phyloP scores from a whole-genome alignment of 2,888 invertebrate species.

The Stenichneumon culpator region DNA sequence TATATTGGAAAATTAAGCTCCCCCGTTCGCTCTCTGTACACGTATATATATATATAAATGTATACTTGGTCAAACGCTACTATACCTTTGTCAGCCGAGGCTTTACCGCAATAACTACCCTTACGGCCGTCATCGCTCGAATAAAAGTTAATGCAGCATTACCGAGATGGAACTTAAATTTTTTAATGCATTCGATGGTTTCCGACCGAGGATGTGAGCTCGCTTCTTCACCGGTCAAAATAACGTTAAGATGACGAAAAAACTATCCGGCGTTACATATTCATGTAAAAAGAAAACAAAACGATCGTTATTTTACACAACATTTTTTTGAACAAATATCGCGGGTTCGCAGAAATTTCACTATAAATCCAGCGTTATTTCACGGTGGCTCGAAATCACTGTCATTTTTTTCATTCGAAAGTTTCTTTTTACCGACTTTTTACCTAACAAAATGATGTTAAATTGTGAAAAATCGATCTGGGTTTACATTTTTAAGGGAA shows the following conservation, averaged over 20 bases:
- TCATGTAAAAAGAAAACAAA: too few relatives aligned
- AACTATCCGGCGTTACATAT: too few relatives aligned
- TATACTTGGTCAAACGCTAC: constrained; percentile 53
- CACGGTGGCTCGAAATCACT: neutral
- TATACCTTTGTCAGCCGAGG: constrained; percentile 22
- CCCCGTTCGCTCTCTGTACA: constrained; percentile 33
- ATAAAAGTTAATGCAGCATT: constrained; percentile 24
- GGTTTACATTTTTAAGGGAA: too few relatives aligned
- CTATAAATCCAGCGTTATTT: too few relatives aligned
- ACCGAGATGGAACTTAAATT: neutral
- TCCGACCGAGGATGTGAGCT: neutral
- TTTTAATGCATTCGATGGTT: neutral
- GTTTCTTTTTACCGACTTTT: too few relatives aligned
- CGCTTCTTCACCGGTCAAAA: too few relatives aligned
- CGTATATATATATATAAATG: neutral
- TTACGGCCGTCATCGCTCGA: constrained; percentile 28
- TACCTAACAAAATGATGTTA: too few relatives aligned
- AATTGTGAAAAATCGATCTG: too few relatives aligned
- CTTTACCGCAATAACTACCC: constrained; percentile 49
- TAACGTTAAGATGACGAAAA: too few relatives aligned
- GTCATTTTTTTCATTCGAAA: neutral
- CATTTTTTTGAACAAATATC: too few relatives aligned
- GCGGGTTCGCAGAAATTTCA: too few relatives aligned
- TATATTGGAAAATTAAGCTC: constrained; percentile 70
- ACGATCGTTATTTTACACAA: too few relatives aligned